Conservation (phyloP, 2,888 invertebrate species). For the Machimus atricapillus region DNA sequence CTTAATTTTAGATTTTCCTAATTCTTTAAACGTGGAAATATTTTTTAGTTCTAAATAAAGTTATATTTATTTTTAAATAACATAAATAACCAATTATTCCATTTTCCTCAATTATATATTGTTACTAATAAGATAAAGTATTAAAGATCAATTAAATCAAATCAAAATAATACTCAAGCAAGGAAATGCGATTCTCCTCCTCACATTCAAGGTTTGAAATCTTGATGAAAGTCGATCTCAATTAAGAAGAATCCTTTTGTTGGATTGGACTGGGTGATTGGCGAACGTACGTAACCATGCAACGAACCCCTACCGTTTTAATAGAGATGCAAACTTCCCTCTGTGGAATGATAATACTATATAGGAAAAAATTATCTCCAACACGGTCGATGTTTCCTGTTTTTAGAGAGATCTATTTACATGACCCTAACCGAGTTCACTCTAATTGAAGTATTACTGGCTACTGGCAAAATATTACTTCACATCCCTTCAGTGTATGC, state of each 20-base stretch:
- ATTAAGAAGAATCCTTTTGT: neutral
- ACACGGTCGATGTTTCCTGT: neutral
- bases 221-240: conserved; percentile 6
- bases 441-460: conserved; percentile 18
- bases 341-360: neutral
- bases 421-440: neutral
- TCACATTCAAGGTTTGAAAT: neutral
- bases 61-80: no score
- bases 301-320: conserved; percentile 1
- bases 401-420: conserved; percentile 3
- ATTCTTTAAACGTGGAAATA: no score
- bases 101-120: neutral
- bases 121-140: neutral
- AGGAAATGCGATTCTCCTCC: neutral
- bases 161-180: neutral
- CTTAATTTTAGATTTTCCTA: no score
- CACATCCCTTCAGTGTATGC: neutral
- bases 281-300: neutral
- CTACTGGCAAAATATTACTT: neutral
- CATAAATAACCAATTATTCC: no score
- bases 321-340: neutral
- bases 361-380: neutral
- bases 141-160: neutral
- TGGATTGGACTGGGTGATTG: neutral
- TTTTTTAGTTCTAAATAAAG: no score